Base-by-base conservation (phyloP, 2,113 vertebrate genomes). In the Tiliqua scincoides region DNA sequence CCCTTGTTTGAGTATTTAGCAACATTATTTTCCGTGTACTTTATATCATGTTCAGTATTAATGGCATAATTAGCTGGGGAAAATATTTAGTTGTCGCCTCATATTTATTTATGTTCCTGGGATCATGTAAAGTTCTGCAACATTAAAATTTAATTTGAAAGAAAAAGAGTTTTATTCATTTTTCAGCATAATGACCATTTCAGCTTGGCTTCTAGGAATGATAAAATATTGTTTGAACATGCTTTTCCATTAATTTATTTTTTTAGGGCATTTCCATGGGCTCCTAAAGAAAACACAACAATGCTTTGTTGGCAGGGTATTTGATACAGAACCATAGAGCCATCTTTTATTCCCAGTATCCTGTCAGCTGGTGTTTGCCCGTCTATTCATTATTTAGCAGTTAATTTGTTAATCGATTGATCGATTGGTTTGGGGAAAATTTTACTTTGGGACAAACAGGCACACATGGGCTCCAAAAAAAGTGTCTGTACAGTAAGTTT, bases 111-210 rank as follows among this genome's bases (percentile, higher is more conserved):
- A 95, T 96, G 90, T 95, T 95, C 87, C 79, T 90, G 80, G 91
- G 87, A 96, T 96, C 95, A 90, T 95, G 94, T 96, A 95, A 95
- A 96, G 96, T 96, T 97, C 95, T 96, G 96, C 94, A 95, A 96
- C 94, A 95, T 96, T 96, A 96, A 96, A 97, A 96, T 96, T 96
- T 95, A 95, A 97, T 96, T 95, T 79, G n/a, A 94, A 95, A 92
- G 93, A 95, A 95, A 95, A 93, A 59, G 12, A 94, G 92, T 95
- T 95, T 94, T 95, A 86, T 96, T 95, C 94, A 95, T 95, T 96
- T 96, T 95, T 96, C 95, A 95, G 63, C 87, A 87, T 95, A 96
- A 96, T 95, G 93, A 90, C 94, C 93, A 87, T 94, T 96, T 96
- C 92, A 93, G 52, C 88, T 91, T 84, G 89, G 94, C 90, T 95